Conservation (phyloP, 2,888 invertebrate genomes). For the Ochropleura plecta region DNA sequence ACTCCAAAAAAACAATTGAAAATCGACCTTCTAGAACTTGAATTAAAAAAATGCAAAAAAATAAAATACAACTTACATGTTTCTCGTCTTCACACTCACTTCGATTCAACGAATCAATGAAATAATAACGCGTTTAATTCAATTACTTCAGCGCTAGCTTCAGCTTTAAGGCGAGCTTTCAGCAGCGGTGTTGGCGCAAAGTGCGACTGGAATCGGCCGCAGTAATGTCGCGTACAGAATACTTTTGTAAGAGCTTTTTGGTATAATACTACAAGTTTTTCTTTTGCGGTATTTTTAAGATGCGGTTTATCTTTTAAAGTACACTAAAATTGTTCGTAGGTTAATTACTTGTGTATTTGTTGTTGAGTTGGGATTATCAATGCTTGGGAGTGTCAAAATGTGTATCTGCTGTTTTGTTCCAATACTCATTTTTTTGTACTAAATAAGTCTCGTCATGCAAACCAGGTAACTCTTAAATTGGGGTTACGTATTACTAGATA, state of each 20-base stretch:
- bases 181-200: slow-evolving; percentile 83
- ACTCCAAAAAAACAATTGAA: slow-evolving; percentile 2
- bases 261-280: slow-evolving; percentile 2
- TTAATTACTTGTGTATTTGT: neutral
- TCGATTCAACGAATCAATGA: slow-evolving; percentile 43
- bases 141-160: slow-evolving; percentile 65
- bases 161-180: slow-evolving; percentile 73
- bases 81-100: slow-evolving; percentile 52
- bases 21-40: neutral
- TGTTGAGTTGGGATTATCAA: neutral
- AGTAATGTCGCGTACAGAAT: slow-evolving; percentile 83
- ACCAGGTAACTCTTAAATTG: neutral
- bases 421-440: neutral
- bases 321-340: neutral
- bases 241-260: slow-evolving; percentile 56
- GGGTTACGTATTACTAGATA: no score
- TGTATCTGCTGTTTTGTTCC: neutral
- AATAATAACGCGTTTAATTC: slow-evolving; percentile 52
- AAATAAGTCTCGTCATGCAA: neutral
- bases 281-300: neutral
- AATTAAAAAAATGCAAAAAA: neutral
- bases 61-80: slow-evolving; percentile 49
- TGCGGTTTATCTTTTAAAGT: neutral
- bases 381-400: neutral
- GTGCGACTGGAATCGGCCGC: slow-evolving; percentile 84